These are phyloP conservation scores for Stenurella melanura DNA, from an alignment of 2,888 invertebrate species.

Conservation along the genomic window DNA sequence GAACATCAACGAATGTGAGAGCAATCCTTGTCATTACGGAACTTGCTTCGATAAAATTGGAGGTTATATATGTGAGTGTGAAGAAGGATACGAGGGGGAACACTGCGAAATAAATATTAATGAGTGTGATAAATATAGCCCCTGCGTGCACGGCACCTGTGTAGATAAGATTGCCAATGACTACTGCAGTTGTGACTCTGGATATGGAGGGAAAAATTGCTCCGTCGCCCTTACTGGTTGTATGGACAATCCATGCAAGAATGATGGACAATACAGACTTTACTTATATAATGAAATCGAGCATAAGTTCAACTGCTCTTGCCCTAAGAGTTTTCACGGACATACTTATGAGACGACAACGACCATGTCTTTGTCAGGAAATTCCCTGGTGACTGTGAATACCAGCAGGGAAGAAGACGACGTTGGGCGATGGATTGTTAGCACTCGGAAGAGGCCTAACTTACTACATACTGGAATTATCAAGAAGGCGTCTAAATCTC, in stretches of 20 bases:
- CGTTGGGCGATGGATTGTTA: constrained; percentile 88
- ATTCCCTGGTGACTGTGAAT: constrained; percentile 84
- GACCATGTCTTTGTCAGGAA: constrained; percentile 85
- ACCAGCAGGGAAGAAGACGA: constrained; percentile 90
- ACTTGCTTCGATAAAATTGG: constrained; percentile 87
- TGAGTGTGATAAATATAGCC: constrained; percentile 82
- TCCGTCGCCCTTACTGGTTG: constrained; percentile 85
- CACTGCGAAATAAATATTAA: constrained; percentile 89
- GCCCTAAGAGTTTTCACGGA: constrained; percentile 90
- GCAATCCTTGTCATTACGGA: constrained; percentile 82
- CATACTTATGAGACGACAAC: constrained; percentile 88
- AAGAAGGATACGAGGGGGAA: constrained; percentile 88
- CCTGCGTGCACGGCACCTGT: constrained; percentile 85
- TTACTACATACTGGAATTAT: constrained; percentile 88
- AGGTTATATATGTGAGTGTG: constrained; percentile 85
- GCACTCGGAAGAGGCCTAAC: constrained; percentile 90
- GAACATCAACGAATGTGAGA: constrained; percentile 90
- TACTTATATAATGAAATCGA: constrained; percentile 85
- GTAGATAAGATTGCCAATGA: constrained; percentile 87
- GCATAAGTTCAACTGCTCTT: constrained; percentile 91
- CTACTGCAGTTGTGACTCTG: constrained; percentile 85
- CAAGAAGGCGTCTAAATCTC: constrained; percentile 87
- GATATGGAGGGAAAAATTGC: constrained; percentile 92
- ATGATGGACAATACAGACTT: constrained; percentile 89
- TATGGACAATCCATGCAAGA: constrained; percentile 80